Percentiles rank a stretch among this genome's conserved stretches.
Evolutionary conservation across 2,888 invertebrate species (phyloP).

Genomic region (Machimus rusticus): DNA sequence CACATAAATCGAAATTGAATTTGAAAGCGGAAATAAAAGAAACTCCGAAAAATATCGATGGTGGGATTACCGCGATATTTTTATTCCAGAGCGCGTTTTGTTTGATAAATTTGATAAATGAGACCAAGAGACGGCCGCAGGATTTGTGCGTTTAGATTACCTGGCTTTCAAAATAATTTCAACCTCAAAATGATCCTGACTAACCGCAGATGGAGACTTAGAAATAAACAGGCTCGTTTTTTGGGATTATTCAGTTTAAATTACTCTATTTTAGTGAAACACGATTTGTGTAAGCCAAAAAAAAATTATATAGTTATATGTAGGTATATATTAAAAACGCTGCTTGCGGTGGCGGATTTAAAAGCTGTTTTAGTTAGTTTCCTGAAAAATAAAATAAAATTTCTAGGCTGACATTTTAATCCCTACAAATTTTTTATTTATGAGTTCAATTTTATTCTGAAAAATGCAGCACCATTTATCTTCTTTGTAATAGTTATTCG

Average conservation of each 20-base stretch:
- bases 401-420: too few relatives aligned
- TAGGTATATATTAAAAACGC: too few relatives aligned
- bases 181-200: background rate
- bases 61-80: constrained; percentile 24
- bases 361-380: too few relatives aligned
- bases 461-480: too few relatives aligned
- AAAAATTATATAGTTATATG: too few relatives aligned
- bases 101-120: constrained; percentile 23
- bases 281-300: too few relatives aligned
- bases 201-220: background rate
- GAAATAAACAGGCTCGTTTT: background rate
- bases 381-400: too few relatives aligned
- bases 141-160: background rate
- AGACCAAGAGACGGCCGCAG: background rate
- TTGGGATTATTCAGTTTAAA: background rate
- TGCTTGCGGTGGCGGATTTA: too few relatives aligned
- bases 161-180: background rate
- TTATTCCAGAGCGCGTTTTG: background rate
- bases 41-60: constrained; percentile 8
- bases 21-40: constrained; percentile 36
- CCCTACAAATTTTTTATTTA: too few relatives aligned
- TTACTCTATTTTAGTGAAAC: background rate
- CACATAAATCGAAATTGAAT: constrained; percentile 31
- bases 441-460: too few relatives aligned
- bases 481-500: too few relatives aligned